Conservation (phyloP, 1,140 invertebrate species). For the Stratiolaelaps scimitus region DNA sequence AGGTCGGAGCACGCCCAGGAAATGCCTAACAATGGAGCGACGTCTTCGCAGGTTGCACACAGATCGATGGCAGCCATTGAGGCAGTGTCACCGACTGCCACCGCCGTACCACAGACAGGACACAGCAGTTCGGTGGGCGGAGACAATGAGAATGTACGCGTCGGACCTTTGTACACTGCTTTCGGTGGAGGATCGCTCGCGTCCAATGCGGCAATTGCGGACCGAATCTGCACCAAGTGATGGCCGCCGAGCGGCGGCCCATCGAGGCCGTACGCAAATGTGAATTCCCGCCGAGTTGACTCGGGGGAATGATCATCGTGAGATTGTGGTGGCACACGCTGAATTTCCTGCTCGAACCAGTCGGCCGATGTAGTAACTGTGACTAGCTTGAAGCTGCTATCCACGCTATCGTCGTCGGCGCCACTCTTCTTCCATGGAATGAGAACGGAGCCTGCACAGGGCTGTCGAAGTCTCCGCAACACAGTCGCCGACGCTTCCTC, state of each 20-base stretch:
- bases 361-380: neutral
- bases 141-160: too few relatives aligned
- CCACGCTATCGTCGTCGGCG: neutral
- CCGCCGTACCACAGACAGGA: too few relatives aligned
- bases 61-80: too few relatives aligned
- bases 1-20: neutral
- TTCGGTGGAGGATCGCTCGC: too few relatives aligned
- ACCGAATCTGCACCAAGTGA: neutral
- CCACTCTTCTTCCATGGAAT: neutral
- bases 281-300: neutral
- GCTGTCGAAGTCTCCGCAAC: neutral
- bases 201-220: too few relatives aligned
- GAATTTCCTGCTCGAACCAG: slow-evolving; percentile 1
- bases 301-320: neutral
- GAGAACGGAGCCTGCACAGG: neutral
- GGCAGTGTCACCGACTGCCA: too few relatives aligned
- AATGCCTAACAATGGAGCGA: too few relatives aligned
- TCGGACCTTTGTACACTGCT: too few relatives aligned
- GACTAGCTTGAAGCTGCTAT: neutral
- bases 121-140: too few relatives aligned
- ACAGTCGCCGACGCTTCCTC: neutral
- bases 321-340: neutral
- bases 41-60: too few relatives aligned
- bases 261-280: neutral
- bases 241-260: neutral